Base-by-base conservation (phyloP, 2,113 vertebrate genomes). In the Ramphastos sulfuratus region DNA sequence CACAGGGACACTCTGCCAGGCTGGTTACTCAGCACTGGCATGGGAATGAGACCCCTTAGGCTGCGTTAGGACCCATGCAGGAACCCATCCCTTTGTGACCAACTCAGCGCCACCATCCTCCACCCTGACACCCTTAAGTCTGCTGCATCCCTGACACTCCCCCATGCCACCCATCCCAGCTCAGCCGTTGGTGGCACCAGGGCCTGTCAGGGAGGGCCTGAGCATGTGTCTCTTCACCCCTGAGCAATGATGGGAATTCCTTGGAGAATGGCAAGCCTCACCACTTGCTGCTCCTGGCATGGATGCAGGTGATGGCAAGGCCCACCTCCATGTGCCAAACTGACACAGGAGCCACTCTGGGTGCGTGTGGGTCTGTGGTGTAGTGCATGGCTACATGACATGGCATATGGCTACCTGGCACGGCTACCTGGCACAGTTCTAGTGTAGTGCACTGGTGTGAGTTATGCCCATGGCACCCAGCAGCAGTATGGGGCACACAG, bases 111-210 rank as follows among this genome's bases (percentile, higher is more conserved):
- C 12, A 2, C 11, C 33, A 33, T 23, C 15, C 33, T 37, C 30
- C 33, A 35, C 56, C 64, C 35, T 2, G 1, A 10, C 55, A 37
- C 37, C 71, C 27, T 15, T 1, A 0, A 0, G 1, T 4, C 30
- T 28, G 46, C 46, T 31, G 61, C 37, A 3, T 69, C 4, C 4
- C 52, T 24, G 20, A 6, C 18, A 4, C 73, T 44, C 63, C 30
- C 15, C 35, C 4, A 6, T 7, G 25, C 7, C 8, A 2, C 56
- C 71, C 10, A 3, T 5, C 42, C n/a, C 3, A 10, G 70, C 50
- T 25, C 48, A 8, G 18, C 35, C 6, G 1, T 8, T 5, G 4
- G 64, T 13, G 7, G 30, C 44, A 11, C 44, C 24, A 3, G 35
- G 31, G 20, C 65, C 61, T 37, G 63, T 25, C 17, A 1, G 46